Evolutionary conservation across 1,140 invertebrate species (phyloP), one percentile per base, ranked within the genome.

Genomic region (Danaus plexippus): DNA sequence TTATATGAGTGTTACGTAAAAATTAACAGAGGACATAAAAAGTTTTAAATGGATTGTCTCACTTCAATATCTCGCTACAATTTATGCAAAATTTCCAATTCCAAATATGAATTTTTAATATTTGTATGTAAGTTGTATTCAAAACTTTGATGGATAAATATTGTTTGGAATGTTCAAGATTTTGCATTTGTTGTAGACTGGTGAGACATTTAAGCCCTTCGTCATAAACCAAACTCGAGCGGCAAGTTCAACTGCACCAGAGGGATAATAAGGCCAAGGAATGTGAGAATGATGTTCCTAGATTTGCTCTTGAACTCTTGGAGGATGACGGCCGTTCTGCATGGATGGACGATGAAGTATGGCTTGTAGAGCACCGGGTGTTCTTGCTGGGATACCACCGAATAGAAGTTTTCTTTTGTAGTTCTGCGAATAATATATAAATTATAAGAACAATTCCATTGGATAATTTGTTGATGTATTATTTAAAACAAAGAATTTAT

Each of bases 191-290:
- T 32, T 32, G 22, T 32, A 32, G 22, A 32, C 22, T 32, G 4
- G 22, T 32, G 22, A 32, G 22, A 32, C 22, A 32, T 32, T 32
- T 32, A 32, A 32, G 22, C 22, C 22, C 22, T 52, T 43, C 40
- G n/a, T 80, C 47, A 73, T 46, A 75, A 67, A 22, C 87, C 86
- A 70, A 88, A 83, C 15, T 87, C 87, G 47, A 88, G 60, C 22
- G 79, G 69, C 44, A 89, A 71, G 40, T 88, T 64, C 7, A 88
- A 55, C 55, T 71, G 71, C n/a, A 87, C 62, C 52, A 83, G 52
- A 45, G 80, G 77, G 48, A 75, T 79, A 42, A 86, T 80, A 9
- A 87, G 63, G 12, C 82, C 69, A 18, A 88, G 57, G 52, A 86
- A 86, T n/a, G 81, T 82, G 0, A 84, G 71, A 47, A 85, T 78